phyloP scores from a whole-genome alignment of 2,113 vertebrate species.

The Willisornis vidua region DNA sequence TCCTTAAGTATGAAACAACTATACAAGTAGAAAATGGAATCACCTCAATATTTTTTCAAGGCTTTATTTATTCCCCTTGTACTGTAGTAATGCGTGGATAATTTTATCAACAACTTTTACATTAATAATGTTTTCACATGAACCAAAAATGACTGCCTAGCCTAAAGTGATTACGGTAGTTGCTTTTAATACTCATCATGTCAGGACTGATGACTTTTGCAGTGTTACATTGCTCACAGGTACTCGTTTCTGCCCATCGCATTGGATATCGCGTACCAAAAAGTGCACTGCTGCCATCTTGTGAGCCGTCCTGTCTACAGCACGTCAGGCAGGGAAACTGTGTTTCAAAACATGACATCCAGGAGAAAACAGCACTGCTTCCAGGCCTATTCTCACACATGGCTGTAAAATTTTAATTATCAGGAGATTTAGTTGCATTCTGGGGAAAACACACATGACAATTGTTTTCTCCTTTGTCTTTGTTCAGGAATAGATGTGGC shows the following conservation, averaged over 20 bases:
- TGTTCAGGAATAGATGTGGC: neutral
- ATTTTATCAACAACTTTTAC: neutral
- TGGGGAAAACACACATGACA: neutral
- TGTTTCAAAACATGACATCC: fast-evolving
- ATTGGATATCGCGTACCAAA: fast-evolving
- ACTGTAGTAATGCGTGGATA: neutral
- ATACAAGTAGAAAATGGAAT: neutral
- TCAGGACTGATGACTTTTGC: neutral
- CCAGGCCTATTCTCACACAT: neutral
- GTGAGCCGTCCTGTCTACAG: neutral
- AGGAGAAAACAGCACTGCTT: fast-evolving
- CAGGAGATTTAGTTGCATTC: neutral
- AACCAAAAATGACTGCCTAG: neutral
- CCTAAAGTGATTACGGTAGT: neutral
- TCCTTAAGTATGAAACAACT: neutral
- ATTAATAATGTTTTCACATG: neutral
- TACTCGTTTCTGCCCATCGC: neutral
- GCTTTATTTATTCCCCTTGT: neutral
- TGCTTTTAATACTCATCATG: neutral
- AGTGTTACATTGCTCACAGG: fast-evolving
- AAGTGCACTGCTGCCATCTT: conserved; percentile 68
- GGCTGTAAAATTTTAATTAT: neutral
- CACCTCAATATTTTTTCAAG: neutral
- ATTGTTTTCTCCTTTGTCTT: neutral
- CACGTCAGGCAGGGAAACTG: neutral